Base-by-base conservation (phyloP, 2,888 invertebrate species). In the Phyto melanocephala region DNA sequence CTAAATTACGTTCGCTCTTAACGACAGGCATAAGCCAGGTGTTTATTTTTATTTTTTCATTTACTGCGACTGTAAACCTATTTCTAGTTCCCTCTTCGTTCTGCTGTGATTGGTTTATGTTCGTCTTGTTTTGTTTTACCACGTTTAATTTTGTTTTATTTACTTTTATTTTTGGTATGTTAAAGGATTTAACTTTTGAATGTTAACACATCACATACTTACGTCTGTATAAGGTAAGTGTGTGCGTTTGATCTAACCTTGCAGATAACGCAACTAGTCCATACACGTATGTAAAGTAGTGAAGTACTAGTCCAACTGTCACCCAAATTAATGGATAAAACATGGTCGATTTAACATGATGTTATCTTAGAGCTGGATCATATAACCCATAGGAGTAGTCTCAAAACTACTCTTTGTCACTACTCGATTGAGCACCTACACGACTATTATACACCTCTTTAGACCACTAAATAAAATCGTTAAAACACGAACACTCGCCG, bases 151-250 rank as follows among this genome's bases (percentile, higher is more conserved):
- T n/a, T n/a, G 22, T 22, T 60, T 62, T 47, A 24, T 17, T 33
- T 42, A 28, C 13, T 20, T 58, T n/a, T 37, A 54, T 4, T 7
- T 40, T 60, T 40, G 42, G 22, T 42, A n/a, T n/a, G n/a, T 42
- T 52, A 62, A 74, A 63, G 63, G 54, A 63, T 63, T 74, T 54
- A 74, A 63, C 63, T 63, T 63, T 45, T 63, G 54, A 74, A 54
- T 63, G 63, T 63, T 74, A 74, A 63, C 74, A 74, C 63, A 63
- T 56, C 74, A 74, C 15, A 54, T 62, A n/a, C n/a, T n/a, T n/a
- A 72, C 15, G 37, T 22, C 37, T 63, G 42, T 63, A 20, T 24
- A 13, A 54, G 22, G 15, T n/a, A n/a, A n/a, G n/a, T 68, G 52
- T 24, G 24, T 52, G 22, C 15, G 52, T 65, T 20, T 35, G 47